These are phyloP conservation scores for Agrotis clavis DNA, from an alignment of 2,888 invertebrate genomes.

Conservation along the genomic window DNA sequence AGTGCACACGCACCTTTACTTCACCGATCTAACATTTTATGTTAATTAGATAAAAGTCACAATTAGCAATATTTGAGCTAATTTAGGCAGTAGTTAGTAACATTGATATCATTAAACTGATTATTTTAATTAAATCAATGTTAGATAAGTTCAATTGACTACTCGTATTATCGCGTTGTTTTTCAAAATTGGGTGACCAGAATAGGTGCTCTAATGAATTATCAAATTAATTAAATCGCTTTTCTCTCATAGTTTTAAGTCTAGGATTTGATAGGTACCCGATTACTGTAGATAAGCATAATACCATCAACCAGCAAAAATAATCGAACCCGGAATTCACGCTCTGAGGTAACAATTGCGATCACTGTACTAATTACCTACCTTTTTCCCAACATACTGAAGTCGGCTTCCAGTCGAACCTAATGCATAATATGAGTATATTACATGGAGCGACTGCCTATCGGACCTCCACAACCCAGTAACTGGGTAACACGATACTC, in stretches of 20 bases:
- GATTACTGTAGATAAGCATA: background rate
- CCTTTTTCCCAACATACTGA: no score
- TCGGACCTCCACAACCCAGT: no score
- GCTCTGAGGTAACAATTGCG: no score
- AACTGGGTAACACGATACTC: no score
- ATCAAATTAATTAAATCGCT: background rate
- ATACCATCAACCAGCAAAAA: no score
- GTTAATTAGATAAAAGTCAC: slow-evolving; percentile 34
- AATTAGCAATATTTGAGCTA: slow-evolving; percentile 28
- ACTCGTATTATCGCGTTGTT: slow-evolving; percentile 4
- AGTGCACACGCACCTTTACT: slow-evolving; percentile 16
- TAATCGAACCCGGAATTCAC: no score
- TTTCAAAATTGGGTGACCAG: background rate
- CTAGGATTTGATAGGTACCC: background rate
- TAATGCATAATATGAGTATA: no score
- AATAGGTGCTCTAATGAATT: background rate
- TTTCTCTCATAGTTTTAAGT: no score
- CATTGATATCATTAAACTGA: slow-evolving; percentile 24
- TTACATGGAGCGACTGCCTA: no score
- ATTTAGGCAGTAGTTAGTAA: slow-evolving; percentile 2
- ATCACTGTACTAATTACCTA: no score
- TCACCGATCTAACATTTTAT: background rate
- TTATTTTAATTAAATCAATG: slow-evolving; percentile 45
- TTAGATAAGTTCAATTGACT: slow-evolving; percentile 11
- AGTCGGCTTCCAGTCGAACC: no score